These are phyloP conservation scores for Cardiocondyla obscurior DNA, from an alignment of 1,140 invertebrate genomes.

Conservation along the genomic window DNA sequence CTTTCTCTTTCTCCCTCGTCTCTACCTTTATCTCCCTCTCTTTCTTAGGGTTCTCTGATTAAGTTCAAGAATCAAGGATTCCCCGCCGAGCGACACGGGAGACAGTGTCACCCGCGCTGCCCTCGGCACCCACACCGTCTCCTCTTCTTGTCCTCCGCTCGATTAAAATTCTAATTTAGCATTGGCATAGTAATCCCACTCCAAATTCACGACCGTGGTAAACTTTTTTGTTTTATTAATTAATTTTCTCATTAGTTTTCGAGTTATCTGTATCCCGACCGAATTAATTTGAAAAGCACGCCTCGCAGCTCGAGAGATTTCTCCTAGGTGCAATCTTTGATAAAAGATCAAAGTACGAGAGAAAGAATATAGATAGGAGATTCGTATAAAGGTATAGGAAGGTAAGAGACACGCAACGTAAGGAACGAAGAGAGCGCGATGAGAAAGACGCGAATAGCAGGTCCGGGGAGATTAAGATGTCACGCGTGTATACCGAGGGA, in stretches of 20 bases:
- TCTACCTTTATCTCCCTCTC: neutral
- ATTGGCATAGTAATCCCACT: neutral
- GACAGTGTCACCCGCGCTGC: constrained; percentile 63
- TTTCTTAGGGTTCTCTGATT: constrained; percentile 48
- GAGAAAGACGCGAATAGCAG: constrained; percentile 51
- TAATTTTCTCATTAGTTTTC: neutral
- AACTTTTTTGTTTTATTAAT: neutral
- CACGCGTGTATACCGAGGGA: constrained; percentile 69
- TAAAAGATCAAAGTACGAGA: neutral
- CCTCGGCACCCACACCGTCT: constrained; percentile 60
- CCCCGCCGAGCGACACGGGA: constrained; percentile 63
- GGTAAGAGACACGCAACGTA: neutral
- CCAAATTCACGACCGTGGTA: neutral
- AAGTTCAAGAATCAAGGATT: constrained; percentile 60
- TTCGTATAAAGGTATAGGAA: neutral
- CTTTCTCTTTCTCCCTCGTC: neutral
- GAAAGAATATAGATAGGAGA: neutral
- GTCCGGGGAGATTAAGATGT: constrained; percentile 74
- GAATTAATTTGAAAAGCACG: constrained; percentile 11
- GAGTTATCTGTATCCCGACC: neutral
- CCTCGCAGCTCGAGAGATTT: neutral
- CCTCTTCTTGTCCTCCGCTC: neutral
- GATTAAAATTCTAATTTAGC: constrained; percentile 37
- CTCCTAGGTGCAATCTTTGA: constrained; percentile 20
- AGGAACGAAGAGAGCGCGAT: neutral